phyloP scores from a whole-genome alignment of 2,888 invertebrate genomes.

The Stenoptilia bipunctidactyla region DNA sequence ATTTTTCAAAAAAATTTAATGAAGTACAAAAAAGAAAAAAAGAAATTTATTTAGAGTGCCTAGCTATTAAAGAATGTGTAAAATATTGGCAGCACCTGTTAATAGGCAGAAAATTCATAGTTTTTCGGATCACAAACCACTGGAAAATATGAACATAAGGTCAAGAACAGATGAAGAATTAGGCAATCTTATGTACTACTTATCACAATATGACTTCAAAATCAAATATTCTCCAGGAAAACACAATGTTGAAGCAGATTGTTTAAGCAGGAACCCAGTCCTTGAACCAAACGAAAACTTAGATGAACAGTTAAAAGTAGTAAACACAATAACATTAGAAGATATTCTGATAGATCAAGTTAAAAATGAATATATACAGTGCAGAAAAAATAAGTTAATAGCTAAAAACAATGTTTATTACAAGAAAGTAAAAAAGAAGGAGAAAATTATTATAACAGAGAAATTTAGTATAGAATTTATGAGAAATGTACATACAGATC shows the following conservation, averaged over 20 bases:
- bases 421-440: constrained; percentile 12
- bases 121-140: constrained; percentile 15
- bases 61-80: constrained; percentile 9
- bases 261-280: constrained; percentile 17
- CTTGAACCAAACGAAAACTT: constrained; percentile 12
- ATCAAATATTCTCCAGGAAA: constrained; percentile 17
- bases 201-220: constrained; percentile 16
- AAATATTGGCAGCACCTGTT: constrained; percentile 19
- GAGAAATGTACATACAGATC: constrained; percentile 10
- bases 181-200: constrained; percentile 13
- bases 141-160: constrained; percentile 14
- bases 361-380: constrained; percentile 12
- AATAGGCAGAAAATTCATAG: constrained; percentile 11
- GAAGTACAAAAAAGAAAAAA: neutral
- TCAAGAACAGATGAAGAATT: constrained; percentile 7
- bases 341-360: constrained; percentile 13
- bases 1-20: too few relatives aligned
- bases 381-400: constrained; percentile 10
- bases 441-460: constrained; percentile 13
- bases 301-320: constrained; percentile 13
- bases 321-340: constrained; percentile 14
- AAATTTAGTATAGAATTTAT: constrained; percentile 12
- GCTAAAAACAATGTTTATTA: constrained; percentile 11
- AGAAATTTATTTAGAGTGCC: neutral
- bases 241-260: constrained; percentile 17